These are phyloP conservation scores for Brienomyrus longianalis DNA, from an alignment of 2,113 vertebrate species.

Conservation along the genomic window DNA sequence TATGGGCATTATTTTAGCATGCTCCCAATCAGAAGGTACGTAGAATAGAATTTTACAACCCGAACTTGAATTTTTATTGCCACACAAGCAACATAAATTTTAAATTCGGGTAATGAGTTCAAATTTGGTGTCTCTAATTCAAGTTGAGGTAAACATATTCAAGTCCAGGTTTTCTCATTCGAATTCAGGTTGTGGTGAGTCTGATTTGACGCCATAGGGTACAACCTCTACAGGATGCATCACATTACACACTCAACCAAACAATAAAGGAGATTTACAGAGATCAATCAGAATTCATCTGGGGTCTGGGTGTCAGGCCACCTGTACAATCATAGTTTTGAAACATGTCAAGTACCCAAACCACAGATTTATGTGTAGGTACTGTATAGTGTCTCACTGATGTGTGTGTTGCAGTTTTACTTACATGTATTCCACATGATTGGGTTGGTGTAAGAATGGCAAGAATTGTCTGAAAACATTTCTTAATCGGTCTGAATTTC, in stretches of 20 bases:
- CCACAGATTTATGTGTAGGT: not conserved
- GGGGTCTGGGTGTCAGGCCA: not conserved
- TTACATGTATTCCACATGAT: not conserved
- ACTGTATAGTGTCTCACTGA: not conserved
- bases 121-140: no score
- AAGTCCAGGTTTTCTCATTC: no score
- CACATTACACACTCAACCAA: not conserved
- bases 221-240: not conserved
- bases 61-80: no score
- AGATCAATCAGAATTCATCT: not conserved
- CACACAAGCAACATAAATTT: no score
- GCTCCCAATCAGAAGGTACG: no score
- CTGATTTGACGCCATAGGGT: no score
- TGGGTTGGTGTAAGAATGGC: not conserved
- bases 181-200: no score
- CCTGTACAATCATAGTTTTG: not conserved
- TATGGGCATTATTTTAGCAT: no score
- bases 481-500: not conserved
- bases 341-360: not conserved
- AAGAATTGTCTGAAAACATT: not conserved
- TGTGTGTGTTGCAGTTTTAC: not conserved
- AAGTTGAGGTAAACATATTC: no score
- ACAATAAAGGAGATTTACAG: not conserved
- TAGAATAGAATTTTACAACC: no score
- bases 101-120: no score